Evolutionary conservation across 2,888 invertebrate species (phyloP).

Genomic region (Atrina japonica): DNA sequence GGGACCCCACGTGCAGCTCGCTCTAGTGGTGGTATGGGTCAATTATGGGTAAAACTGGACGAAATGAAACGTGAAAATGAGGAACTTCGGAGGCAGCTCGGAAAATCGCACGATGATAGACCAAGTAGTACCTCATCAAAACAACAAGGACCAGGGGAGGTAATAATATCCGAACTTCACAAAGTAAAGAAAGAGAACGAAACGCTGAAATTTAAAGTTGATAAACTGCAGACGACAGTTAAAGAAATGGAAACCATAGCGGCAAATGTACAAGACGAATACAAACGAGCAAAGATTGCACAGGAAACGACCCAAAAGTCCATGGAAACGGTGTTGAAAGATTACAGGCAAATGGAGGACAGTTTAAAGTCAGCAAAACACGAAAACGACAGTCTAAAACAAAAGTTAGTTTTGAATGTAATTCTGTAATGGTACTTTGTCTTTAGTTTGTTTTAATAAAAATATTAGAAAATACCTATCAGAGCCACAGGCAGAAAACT

Average conservation of each 20-base stretch:
- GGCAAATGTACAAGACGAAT: constrained; percentile 66
- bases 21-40: constrained; percentile 71
- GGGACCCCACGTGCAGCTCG: constrained; percentile 46
- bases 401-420: constrained; percentile 56
- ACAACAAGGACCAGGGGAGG: constrained; percentile 68
- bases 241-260: constrained; percentile 67
- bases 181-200: constrained; percentile 67
- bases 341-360: constrained; percentile 64
- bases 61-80: constrained; percentile 75
- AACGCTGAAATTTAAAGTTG: constrained; percentile 57
- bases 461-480: no score
- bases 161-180: constrained; percentile 67
- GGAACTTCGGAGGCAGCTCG: constrained; percentile 61
- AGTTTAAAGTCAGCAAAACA: constrained; percentile 60
- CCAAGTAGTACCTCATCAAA: constrained; percentile 53
- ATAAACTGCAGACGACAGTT: constrained; percentile 63
- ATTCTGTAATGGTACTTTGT: no score
- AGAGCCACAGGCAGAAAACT: no score
- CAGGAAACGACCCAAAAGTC: constrained; percentile 69
- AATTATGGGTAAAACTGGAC: constrained; percentile 75
- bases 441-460: no score
- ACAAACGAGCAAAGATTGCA: constrained; percentile 66
- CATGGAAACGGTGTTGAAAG: constrained; percentile 68
- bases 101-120: constrained; percentile 57
- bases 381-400: constrained; percentile 69